Evolutionary conservation across 30 jellyfish, hydroid and myxozoan genomes (phyloP), one percentile per base, ranked within the genome.

Genomic region (Aurelia coerulea): DNA sequence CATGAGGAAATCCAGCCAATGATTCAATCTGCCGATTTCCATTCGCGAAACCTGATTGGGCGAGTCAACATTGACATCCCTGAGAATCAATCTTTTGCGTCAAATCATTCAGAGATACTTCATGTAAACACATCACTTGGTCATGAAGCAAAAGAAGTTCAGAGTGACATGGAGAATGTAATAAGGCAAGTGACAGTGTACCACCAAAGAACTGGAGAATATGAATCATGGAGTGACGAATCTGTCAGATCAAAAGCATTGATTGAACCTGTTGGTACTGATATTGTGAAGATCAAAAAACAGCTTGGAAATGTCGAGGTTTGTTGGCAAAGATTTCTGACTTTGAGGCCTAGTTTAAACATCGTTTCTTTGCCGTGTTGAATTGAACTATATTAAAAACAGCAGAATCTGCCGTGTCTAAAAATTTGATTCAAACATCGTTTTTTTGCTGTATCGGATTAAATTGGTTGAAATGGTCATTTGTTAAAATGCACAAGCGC

Each of bases 221-320:
- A 80, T 34, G 66, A 80, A 37, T 15, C 69, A 8, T 80, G 90
- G 90, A 23, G 31, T 32, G 75, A 52, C 10, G 51, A 49, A 29
- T 66, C 90, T 13, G 2, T 62, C 2, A 52, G 32, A 29, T 46
- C 82, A n/a, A 29, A 80, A 49, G 90, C 64, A 13, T 68, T 80
- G 62, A 50, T 46, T 16, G 82, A 80, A 37, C 90, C 90, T 2
- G 65, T 80, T 19, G 90, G 90, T 39, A 80, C 77, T 32, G 82
- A 80, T 52, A 31, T 80, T 5, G 67, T 65, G 41, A 34, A 54
- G 62, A 53, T 80, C 29, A 80, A 67, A 66, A 80, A 73, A 34
- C 90, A 80, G 75, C 82, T 80, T 15, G 73, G 9, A 37, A 80
- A 80, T 37, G 90, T 80, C 65, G 90, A 80, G 90, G 90, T 80